Evolutionary conservation across 2,797 vertebrate genomes (phyloP).

Genomic region (Cygnus olor): DNA sequence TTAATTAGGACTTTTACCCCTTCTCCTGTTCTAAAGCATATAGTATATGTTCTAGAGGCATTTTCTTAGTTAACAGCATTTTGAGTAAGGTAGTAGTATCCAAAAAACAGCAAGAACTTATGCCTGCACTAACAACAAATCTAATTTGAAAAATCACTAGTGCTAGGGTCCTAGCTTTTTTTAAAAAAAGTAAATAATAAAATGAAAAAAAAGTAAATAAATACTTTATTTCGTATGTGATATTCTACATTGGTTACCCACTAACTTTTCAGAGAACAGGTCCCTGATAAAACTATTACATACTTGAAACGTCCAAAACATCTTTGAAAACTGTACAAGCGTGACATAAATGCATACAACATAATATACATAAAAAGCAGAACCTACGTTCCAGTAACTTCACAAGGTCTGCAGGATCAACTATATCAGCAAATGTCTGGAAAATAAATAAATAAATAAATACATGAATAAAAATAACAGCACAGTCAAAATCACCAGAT

Average conservation of each 20-base stretch:
- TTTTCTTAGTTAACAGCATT: background rate
- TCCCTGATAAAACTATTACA: background rate
- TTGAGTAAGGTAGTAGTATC: background rate
- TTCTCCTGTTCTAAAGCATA: background rate
- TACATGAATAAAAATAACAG: background rate
- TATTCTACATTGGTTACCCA: background rate
- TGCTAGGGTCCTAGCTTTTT: background rate
- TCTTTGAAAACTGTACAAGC: background rate
- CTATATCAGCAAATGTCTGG: constrained; percentile 85
- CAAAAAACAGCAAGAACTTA: background rate
- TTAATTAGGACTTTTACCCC: background rate
- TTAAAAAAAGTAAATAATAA: no score
- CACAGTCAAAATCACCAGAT: background rate
- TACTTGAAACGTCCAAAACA: background rate
- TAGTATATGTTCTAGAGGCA: background rate
- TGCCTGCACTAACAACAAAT: background rate
- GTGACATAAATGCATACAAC: background rate
- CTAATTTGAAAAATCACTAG: background rate
- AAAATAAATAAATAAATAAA: background rate
- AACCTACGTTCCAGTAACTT: constrained; percentile 90
- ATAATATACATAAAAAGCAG: constrained; percentile 32
- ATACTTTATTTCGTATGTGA: background rate
- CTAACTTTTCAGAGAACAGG: background rate
- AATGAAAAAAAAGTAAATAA: no score
- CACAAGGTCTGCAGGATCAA: constrained; percentile 92